Conservation (phyloP, 1,140 invertebrate genomes). For the Zaprionus lachaisei region DNA sequence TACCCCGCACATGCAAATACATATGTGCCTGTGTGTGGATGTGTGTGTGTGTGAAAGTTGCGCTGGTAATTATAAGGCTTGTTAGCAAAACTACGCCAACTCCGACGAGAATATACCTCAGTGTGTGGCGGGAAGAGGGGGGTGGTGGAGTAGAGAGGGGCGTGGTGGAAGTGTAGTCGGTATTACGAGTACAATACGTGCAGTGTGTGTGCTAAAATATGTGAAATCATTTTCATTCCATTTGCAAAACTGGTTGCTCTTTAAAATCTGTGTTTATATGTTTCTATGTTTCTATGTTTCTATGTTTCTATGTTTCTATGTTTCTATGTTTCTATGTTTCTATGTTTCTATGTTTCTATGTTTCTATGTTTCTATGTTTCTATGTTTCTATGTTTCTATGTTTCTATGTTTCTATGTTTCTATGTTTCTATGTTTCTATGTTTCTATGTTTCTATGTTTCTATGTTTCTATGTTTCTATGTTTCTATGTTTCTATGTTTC, state of each 20-base stretch:
- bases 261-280: background rate
- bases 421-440: background rate
- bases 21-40: conserved; percentile 7
- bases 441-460: background rate
- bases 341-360: background rate
- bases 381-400: background rate
- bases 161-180: background rate
- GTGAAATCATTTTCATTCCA: background rate
- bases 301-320: background rate
- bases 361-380: background rate
- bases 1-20: conserved; percentile 8
- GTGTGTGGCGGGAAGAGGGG: background rate
- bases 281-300: background rate
- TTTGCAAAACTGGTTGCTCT: background rate
- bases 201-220: background rate
- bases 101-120: conserved; percentile 8
- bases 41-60: conserved; percentile 22
- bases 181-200: background rate
- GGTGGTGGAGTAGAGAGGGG: background rate
- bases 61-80: conserved; percentile 43
- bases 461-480: background rate
- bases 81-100: conserved; percentile 23
- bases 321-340: background rate
- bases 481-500: background rate
- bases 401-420: background rate